Percentiles rank a stretch among this genome's conserved stretches.
Conservation (phyloP, 2,113 vertebrate species). For the Romanogobio albipinnatus region DNA sequence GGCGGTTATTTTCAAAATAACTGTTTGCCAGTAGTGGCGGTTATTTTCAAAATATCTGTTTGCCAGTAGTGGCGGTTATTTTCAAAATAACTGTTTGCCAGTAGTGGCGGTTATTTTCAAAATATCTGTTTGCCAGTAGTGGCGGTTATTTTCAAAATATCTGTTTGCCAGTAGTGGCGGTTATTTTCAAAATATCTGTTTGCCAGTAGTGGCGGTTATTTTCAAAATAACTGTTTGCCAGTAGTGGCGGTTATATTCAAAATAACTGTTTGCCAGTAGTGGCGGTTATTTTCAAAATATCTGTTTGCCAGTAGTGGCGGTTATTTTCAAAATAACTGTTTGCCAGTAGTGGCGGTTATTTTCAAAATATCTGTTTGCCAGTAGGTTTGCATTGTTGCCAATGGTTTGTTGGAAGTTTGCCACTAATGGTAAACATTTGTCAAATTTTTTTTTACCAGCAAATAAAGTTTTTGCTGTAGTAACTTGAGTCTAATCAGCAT, state of each 20-base stretch:
- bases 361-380: not conserved
- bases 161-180: not conserved
- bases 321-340: not conserved
- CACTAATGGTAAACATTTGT: too few relatives aligned
- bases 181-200: not conserved
- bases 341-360: not conserved
- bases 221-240: not conserved
- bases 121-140: not conserved
- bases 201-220: rapidly evolving
- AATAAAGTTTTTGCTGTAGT: not conserved
- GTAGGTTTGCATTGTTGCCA: not conserved
- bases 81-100: too few relatives aligned
- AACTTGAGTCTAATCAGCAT: not conserved
- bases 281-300: not conserved
- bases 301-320: not conserved
- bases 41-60: not conserved
- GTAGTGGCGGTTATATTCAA: not conserved
- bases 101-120: too few relatives aligned
- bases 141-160: not conserved
- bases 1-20: not conserved
- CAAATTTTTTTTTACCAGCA: too few relatives aligned
- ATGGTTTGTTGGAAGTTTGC: not conserved
- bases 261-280: not conserved
- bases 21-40: not conserved
- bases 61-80: too few relatives aligned